Evolutionary conservation across 35 echinoderm and acorn worm species (phyloP).

Genomic region (Ophiothrix spiculata): DNA sequence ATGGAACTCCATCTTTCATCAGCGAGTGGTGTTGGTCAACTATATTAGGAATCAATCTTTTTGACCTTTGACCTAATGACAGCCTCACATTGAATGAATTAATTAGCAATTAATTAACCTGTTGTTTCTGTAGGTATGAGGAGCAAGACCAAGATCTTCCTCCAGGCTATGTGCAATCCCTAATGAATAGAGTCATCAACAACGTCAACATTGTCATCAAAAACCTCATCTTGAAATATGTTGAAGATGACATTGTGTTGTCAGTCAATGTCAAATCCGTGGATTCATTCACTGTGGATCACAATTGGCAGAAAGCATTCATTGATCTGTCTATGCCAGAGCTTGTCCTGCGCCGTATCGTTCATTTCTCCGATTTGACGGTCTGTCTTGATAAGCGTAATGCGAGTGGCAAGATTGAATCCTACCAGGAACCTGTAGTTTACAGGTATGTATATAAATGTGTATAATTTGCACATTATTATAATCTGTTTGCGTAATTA

Average conservation of each 20-base stretch:
- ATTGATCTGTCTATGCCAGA: slow-evolving; percentile 81
- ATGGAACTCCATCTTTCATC: no score
- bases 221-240: slow-evolving; percentile 93
- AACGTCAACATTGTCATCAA: slow-evolving; percentile 87
- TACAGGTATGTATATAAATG: no score
- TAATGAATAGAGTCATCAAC: slow-evolving; percentile 83
- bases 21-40: no score
- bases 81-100: no score
- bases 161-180: slow-evolving; percentile 84
- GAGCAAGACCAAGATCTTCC: slow-evolving; percentile 53
- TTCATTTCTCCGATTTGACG: slow-evolving; percentile 63
- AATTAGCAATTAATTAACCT: no score
- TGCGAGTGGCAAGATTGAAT: slow-evolving; percentile 93
- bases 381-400: slow-evolving; percentile 94
- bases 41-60: no score
- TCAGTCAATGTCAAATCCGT: slow-evolving; percentile 85
- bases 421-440: slow-evolving; percentile 91
- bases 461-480: no score
- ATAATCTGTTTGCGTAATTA: no score
- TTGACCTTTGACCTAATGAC: no score
- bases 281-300: slow-evolving; percentile 68
- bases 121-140: slow-evolving; percentile 30
- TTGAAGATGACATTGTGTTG: slow-evolving; percentile 93
- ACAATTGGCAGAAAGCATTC: slow-evolving; percentile 77
- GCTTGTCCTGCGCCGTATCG: slow-evolving; percentile 75